Evolutionary conservation across 2,113 vertebrate genomes (phyloP).

Genomic region (Marmota monax): DNA sequence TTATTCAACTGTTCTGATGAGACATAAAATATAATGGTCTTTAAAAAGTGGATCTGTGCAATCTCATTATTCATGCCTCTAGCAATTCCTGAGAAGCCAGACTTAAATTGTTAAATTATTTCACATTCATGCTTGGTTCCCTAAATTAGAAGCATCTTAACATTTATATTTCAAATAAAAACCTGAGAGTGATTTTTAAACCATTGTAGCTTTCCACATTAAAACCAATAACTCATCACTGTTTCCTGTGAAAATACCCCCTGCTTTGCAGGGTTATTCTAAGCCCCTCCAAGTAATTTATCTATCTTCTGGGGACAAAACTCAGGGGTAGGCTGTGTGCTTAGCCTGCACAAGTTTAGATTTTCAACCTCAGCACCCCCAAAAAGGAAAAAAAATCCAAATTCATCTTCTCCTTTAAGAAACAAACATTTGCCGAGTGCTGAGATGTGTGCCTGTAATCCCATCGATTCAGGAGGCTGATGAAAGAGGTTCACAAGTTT

Average conservation of each 20-base stretch:
- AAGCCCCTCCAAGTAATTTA: neutral
- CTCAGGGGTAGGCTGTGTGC: neutral
- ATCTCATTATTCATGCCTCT: neutral
- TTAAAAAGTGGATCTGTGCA: neutral
- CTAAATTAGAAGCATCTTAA: neutral
- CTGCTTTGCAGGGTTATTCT: neutral
- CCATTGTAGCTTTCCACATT: neutral
- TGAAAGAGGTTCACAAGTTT: neutral
- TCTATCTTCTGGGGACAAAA: neutral
- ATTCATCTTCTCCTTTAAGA: neutral
- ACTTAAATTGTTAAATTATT: slow-evolving; percentile 48
- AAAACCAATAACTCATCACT: neutral
- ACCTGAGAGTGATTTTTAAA: neutral
- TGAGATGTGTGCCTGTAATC: neutral
- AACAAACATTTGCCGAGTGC: neutral
- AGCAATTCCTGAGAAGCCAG: neutral
- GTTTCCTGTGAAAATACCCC: slow-evolving; percentile 1
- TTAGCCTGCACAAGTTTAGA: too few species aligned
- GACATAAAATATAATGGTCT: neutral
- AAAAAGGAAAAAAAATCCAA: neutral
- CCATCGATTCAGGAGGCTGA: neutral
- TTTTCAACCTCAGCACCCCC: neutral
- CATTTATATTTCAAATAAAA: neutral
- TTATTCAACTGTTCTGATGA: neutral
- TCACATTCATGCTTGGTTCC: neutral